A percentile compares a stretch with the other conserved stretches of the same genome.
Evolutionary conservation across 2,797 vertebrate species (phyloP).

Genomic region (Sorex maritimensis): DNA sequence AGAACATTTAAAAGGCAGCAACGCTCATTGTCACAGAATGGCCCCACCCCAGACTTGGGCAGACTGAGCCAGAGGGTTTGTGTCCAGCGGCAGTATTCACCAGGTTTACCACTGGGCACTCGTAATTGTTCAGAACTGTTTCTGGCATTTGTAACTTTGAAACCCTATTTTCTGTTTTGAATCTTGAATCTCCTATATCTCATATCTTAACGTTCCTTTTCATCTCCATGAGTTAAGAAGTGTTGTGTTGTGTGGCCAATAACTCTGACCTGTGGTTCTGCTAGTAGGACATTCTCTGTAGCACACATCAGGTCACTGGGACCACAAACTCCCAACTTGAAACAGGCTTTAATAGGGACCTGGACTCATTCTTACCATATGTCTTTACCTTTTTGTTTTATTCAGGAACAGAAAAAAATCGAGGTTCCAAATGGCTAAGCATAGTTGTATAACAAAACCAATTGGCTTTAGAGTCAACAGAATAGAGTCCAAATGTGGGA

Average conservation of each 20-base stretch:
- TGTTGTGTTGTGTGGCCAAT: background rate
- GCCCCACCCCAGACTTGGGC: background rate
- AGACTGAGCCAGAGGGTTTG: background rate
- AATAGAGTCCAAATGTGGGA: background rate
- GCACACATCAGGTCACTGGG: background rate
- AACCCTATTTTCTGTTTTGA: background rate
- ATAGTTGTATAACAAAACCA: background rate
- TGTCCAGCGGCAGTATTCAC: background rate
- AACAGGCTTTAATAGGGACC: background rate
- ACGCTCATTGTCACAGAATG: background rate
- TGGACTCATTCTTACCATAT: background rate
- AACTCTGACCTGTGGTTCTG: background rate
- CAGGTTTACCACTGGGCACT: background rate
- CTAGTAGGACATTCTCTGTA: background rate
- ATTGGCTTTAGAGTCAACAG: background rate
- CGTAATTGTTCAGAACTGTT: background rate
- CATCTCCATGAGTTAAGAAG: background rate
- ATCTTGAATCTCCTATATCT: background rate
- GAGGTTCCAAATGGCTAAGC: background rate
- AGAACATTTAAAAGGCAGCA: background rate
- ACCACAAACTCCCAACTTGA: background rate
- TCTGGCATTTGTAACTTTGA: background rate
- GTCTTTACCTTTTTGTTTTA: background rate
- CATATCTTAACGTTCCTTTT: background rate
- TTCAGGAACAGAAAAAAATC: background rate